Conservation (phyloP, 1,140 invertebrate genomes). For the Achroia grisella region DNA sequence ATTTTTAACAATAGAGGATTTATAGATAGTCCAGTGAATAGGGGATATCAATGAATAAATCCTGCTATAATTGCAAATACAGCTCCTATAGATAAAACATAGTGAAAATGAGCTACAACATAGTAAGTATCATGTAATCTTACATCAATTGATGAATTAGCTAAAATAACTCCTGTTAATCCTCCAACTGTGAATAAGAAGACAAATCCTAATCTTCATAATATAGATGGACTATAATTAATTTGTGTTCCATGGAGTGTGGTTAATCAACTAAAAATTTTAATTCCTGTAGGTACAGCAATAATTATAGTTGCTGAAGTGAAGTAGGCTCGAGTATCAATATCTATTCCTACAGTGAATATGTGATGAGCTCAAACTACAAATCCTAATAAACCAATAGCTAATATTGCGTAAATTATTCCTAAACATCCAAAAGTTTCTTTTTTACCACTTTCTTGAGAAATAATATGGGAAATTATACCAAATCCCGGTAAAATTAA, state of each 20-base stretch:
- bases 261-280: constrained; percentile 80
- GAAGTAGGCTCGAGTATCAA: constrained; percentile 83
- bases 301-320: constrained; percentile 84
- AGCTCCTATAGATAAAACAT: constrained; percentile 78
- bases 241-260: constrained; percentile 74
- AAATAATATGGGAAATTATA: constrained; percentile 79
- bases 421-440: constrained; percentile 29
- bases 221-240: constrained; percentile 69
- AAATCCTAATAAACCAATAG: constrained; percentile 59
- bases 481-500: constrained; percentile 79
- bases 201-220: constrained; percentile 82
- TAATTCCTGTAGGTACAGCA: constrained; percentile 78
- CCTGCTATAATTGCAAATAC: constrained; percentile 82
- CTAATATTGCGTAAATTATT: constrained; percentile 28
- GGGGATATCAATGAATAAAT: constrained; percentile 78
- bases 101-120: constrained; percentile 85
- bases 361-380: constrained; percentile 83
- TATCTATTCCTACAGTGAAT: constrained; percentile 83
- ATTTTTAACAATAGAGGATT: constrained; percentile 75
- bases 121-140: constrained; percentile 84
- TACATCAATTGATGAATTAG: constrained; percentile 82
- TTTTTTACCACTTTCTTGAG: constrained; percentile 42
- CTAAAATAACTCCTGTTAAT: constrained; percentile 78
- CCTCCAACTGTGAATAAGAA: constrained; percentile 80
- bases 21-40: constrained; percentile 76